Percentiles rank a stretch among this genome's conserved stretches.
phyloP scores from a whole-genome alignment of 2,888 invertebrate species.

The Aphrophora alni region DNA sequence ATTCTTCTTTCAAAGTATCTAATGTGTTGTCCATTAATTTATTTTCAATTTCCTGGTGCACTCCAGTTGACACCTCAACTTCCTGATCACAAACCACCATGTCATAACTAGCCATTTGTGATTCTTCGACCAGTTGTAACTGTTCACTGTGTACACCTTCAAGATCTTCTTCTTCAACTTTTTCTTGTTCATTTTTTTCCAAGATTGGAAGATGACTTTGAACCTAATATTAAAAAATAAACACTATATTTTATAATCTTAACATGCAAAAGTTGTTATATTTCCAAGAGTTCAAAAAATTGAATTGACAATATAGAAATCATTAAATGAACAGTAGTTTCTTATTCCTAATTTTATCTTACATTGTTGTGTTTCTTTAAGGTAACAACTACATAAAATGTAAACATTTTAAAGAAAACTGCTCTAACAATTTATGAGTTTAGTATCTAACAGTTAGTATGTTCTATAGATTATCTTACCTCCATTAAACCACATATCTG shows the following conservation, averaged over 20 bases:
- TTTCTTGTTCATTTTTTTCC: background rate
- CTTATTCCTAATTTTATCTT: too few species aligned
- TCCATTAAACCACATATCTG: constrained; percentile 77
- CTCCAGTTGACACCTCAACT: background rate
- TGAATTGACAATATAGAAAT: too few species aligned
- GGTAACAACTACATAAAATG: too few species aligned
- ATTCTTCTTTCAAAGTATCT: background rate
- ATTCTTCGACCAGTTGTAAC: background rate
- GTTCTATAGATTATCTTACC: constrained; percentile 17
- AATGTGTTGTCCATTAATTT: background rate
- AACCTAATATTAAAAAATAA: constrained; percentile 21
- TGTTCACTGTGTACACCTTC: background rate
- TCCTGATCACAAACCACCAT: background rate
- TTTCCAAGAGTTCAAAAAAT: too few species aligned
- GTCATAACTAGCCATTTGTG: background rate
- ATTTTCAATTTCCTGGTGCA: background rate
- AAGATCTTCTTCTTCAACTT: background rate
- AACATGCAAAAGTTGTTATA: too few species aligned
- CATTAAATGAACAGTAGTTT: too few species aligned
- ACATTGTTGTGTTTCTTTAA: too few species aligned
- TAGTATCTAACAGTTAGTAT: too few species aligned
- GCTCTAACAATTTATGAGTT: too few species aligned
- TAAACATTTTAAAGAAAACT: too few species aligned
- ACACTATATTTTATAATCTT: too few species aligned
- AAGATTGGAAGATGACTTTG: constrained; percentile 24